Evolutionary conservation across 2,797 vertebrate species (phyloP), one percentile per base, ranked within the genome.

Genomic region (Arctocebus calabarensis): DNA sequence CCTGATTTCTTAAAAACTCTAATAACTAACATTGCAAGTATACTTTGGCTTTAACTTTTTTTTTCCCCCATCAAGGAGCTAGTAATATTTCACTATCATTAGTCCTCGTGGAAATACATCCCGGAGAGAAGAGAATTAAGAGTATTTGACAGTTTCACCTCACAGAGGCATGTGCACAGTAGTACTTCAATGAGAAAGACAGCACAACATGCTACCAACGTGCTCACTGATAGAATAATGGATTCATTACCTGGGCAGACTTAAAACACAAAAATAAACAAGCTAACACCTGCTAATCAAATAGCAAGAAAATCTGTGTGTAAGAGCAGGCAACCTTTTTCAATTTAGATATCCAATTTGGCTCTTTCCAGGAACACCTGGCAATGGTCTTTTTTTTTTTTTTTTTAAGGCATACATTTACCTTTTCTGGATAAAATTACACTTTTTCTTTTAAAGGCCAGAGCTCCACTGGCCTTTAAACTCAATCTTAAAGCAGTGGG

Each of bases 391-490:
- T 97, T 97, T 94, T 96, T 94, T 97, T 94, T 96, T 94, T 97
- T 94, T 45, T 45, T 45, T 45, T 77, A 73, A 75, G 84, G 95
- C 88, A 95, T 89, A 96, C 79, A 90, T 88, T 96, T 96, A 96
- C 95, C 95, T 96, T 97, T 95, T 96, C 94, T 95, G 95, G 95
- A 97, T 97, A 96, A 98, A 98, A 98, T 98, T 97, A 98, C 95
- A 94, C 94, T 95, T 96, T 96, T 96, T 93, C 84, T 96, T 97
- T 98, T 96, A 97, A 98, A 96, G 93, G 93, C 77, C 77, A 97
- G 96, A 88, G 82, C 92, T 92, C 91, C 61, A 48, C 52, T 96
- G 94, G 91, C 92, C 95, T 97, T 97, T 98, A 96, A 97, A 98
- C 87, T 97, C 57, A 94, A 95, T 97, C 97, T 97, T 97, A 98